Evolutionary conservation across 2,113 vertebrate genomes (phyloP).

Genomic region (Pleuronectes platessa): DNA sequence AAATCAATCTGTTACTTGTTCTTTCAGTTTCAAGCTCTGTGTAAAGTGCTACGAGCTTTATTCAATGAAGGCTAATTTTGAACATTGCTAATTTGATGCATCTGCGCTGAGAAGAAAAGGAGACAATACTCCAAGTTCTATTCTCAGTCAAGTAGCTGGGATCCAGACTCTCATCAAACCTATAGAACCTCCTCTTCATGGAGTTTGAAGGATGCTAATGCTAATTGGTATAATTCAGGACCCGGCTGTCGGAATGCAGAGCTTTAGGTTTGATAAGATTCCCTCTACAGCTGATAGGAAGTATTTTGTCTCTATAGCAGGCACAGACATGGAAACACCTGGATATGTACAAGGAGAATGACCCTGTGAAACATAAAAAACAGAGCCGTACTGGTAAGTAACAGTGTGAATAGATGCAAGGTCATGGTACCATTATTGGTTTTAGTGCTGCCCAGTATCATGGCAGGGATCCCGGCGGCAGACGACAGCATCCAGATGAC

Average conservation of each 20-base stretch:
- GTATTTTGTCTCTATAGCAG: neutral
- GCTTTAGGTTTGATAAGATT: constrained; percentile 20
- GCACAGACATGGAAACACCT: neutral
- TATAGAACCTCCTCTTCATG: constrained; percentile 2
- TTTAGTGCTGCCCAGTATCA: constrained; percentile 94
- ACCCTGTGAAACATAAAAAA: no score
- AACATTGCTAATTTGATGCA: neutral
- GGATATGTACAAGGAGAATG: neutral
- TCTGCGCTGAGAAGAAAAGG: neutral
- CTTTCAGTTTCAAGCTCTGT: neutral
- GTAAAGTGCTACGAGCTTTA: neutral
- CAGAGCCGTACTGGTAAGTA: neutral
- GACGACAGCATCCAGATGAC: constrained; percentile 96
- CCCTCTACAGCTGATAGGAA: neutral
- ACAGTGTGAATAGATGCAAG: neutral
- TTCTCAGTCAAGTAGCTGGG: constrained; percentile 16
- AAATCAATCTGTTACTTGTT: neutral
- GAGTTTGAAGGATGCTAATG: constrained; percentile 16
- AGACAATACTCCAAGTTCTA: neutral
- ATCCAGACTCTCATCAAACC: constrained; percentile 14
- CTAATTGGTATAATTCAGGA: constrained; percentile 21
- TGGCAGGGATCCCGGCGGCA: constrained; percentile 93
- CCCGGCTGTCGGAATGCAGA: neutral
- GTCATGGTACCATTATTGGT: constrained; percentile 88
- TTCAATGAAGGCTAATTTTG: neutral